These are phyloP conservation scores for Cosmia pyralina DNA, from an alignment of 2,888 invertebrate genomes.

Conservation along the genomic window DNA sequence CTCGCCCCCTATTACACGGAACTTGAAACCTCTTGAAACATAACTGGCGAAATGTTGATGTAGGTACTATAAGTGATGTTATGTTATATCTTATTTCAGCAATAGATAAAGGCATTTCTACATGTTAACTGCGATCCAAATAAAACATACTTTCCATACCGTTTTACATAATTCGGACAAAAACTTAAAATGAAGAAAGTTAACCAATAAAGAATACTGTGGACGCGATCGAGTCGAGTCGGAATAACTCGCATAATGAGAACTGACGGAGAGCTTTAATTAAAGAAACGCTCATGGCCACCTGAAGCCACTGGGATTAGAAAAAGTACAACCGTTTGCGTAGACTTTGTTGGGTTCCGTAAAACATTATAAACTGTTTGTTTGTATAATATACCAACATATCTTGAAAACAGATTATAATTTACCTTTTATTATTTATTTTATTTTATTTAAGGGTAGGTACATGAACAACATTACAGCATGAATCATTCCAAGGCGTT, in stretches of 20 bases:
- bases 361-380: not conserved
- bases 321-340: constrained; percentile 33
- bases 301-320: constrained; percentile 60
- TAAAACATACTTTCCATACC: not conserved
- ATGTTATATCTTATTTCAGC: not conserved
- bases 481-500: not conserved
- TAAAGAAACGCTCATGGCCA: constrained; percentile 62
- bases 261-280: constrained; percentile 63
- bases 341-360: constrained; percentile 30
- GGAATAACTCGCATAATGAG: constrained; percentile 57
- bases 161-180: not conserved
- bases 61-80: not conserved
- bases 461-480: no score
- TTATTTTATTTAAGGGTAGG: no score
- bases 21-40: not conserved
- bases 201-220: constrained; percentile 60
- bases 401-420: not conserved
- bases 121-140: not conserved
- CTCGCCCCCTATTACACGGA: not conserved
- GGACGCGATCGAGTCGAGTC: constrained; percentile 45
- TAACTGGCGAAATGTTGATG: not conserved
- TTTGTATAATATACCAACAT: not conserved
- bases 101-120: not conserved
- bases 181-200: constrained; percentile 62
- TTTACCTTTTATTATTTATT: not conserved